Evolutionary conservation across 2,113 vertebrate species (phyloP).

Genomic region (Odocoileus virginianus): DNA sequence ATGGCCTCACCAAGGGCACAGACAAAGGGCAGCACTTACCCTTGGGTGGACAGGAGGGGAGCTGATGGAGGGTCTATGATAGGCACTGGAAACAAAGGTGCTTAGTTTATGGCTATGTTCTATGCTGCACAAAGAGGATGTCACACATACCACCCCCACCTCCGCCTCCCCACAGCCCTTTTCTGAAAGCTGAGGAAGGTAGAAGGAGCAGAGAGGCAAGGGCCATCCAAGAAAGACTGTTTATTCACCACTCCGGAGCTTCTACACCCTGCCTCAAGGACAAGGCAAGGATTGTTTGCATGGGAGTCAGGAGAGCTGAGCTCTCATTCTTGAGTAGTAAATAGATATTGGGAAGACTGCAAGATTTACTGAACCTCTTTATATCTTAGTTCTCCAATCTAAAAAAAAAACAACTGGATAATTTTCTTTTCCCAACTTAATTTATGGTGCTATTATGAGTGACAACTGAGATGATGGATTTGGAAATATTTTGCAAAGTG

Average conservation of each 20-base stretch:
- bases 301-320: not conserved
- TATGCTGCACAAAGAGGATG: not conserved
- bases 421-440: not conserved
- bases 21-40: not conserved
- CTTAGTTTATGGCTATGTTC: not conserved
- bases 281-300: not conserved
- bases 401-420: not conserved
- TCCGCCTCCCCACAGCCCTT: not conserved
- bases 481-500: constrained; percentile 8
- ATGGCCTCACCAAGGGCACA: not conserved
- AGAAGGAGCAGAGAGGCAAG: not conserved
- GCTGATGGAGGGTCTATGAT: not conserved
- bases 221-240: not conserved
- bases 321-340: not conserved
- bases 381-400: not conserved
- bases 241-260: not conserved
- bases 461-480: not conserved
- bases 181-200: not conserved
- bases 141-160: not conserved
- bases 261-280: not conserved
- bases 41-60: not conserved
- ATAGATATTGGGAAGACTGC: not conserved
- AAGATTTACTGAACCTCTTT: constrained; percentile 12
- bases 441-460: constrained; percentile 4
- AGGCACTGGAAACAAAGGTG: not conserved